These are phyloP conservation scores for Pachypsylla venusta DNA, from an alignment of 1,140 invertebrate species.

Conservation along the genomic window DNA sequence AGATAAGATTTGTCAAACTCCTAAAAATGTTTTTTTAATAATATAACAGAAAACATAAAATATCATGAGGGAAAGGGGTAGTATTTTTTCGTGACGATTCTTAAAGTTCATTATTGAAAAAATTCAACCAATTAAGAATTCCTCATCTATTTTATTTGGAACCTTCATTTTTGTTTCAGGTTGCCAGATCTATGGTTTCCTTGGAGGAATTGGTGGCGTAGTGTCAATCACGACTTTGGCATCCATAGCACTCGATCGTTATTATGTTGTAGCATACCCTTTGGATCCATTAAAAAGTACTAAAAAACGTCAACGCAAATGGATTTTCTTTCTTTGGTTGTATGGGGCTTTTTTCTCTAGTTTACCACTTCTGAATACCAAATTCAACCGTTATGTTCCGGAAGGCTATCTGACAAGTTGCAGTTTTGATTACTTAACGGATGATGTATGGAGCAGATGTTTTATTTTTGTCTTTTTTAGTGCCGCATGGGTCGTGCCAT, in stretches of 20 bases:
- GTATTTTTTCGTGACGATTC: too few relatives aligned
- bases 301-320: constrained; percentile 40
- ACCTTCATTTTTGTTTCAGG: constrained; percentile 40
- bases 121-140: too few relatives aligned
- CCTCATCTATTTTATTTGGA: too few relatives aligned
- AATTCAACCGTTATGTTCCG: constrained; percentile 53
- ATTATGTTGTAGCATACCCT: constrained; percentile 53
- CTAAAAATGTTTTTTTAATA: too few relatives aligned
- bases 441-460: constrained; percentile 35
- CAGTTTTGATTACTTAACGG: constrained; percentile 61
- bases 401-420: constrained; percentile 65
- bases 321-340: constrained; percentile 50
- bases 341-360: constrained; percentile 48
- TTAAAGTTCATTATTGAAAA: too few relatives aligned
- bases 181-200: constrained; percentile 50
- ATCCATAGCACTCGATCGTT: constrained; percentile 52
- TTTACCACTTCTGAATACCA: constrained; percentile 48
- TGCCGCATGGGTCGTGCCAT: constrained; percentile 49
- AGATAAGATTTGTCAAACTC: too few relatives aligned
- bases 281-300: constrained; percentile 45
- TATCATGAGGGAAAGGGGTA: too few relatives aligned
- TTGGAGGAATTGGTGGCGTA: constrained; percentile 52
- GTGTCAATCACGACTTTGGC: constrained; percentile 52
- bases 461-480: constrained; percentile 52
- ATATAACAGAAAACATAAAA: too few relatives aligned